Evolutionary conservation across 2,113 vertebrate species (phyloP).

Genomic region (Cygnus atratus): DNA sequence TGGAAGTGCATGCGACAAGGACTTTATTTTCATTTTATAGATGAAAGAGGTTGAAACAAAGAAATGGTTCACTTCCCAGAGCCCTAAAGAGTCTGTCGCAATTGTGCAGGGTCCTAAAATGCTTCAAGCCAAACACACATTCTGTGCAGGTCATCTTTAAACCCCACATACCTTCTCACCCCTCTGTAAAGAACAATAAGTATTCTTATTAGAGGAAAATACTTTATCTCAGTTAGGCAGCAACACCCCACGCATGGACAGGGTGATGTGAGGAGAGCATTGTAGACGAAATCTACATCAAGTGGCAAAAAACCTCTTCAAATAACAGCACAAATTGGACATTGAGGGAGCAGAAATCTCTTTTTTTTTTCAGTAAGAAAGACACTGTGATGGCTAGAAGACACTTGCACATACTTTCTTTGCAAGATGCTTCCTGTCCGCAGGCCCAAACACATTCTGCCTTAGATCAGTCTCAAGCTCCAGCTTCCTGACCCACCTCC

Average conservation of each 20-base stretch:
- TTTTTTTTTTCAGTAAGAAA: neutral
- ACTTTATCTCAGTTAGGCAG: neutral
- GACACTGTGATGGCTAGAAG: neutral
- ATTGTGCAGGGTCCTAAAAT: neutral
- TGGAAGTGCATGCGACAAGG: neutral
- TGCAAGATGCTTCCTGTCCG: neutral
- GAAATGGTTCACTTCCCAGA: fast-evolving
- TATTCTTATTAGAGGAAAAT: neutral
- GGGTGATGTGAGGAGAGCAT: neutral
- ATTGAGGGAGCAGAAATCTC: neutral
- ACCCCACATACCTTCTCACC: neutral
- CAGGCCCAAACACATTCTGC: neutral
- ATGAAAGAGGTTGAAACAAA: neutral
- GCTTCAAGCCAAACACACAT: neutral
- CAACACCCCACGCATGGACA: neutral
- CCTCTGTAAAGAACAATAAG: neutral
- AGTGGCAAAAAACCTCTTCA: neutral
- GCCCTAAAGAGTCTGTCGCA: neutral
- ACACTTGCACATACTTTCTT: neutral
- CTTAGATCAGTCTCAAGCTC: neutral
- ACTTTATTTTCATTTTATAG: neutral
- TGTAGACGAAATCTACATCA: neutral
- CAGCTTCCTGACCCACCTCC: conserved; percentile 2
- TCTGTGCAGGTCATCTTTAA: neutral
- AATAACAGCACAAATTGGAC: neutral